Conservation (phyloP, 2,888 invertebrate genomes). For the Ormyrus pomaceus region DNA sequence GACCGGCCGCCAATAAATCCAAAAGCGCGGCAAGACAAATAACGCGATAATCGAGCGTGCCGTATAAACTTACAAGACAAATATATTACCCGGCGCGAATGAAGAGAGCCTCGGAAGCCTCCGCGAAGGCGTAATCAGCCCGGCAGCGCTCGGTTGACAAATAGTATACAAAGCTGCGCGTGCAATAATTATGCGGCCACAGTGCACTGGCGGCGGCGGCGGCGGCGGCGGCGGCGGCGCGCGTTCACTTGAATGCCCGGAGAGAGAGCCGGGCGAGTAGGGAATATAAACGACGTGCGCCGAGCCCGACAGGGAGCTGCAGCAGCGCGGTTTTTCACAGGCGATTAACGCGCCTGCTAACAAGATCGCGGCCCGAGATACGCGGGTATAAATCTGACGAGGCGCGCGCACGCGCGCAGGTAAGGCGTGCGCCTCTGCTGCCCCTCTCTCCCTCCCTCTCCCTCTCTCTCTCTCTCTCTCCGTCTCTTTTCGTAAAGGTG, state of each 20-base stretch:
- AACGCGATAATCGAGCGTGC: not conserved
- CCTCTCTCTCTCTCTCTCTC: not conserved
- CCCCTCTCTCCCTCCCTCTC: not conserved
- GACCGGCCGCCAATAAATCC: not conserved
- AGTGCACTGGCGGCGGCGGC: too few species aligned
- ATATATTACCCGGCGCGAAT: not conserved
- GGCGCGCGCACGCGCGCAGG: constrained; percentile 7
- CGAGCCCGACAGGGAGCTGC: not conserved
- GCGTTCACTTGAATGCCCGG: too few species aligned
- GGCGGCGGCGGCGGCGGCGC: too few species aligned
- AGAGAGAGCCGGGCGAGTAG: not conserved
- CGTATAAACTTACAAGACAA: not conserved
- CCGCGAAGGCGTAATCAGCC: not conserved
- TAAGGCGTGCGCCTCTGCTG: constrained; percentile 28
- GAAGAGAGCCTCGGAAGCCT: not conserved
- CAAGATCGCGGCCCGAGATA: constrained; percentile 60
- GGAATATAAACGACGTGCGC: constrained; percentile 36
- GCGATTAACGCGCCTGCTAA: constrained; percentile 66
- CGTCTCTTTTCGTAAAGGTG: too few species aligned
- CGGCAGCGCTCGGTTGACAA: constrained; percentile 20
- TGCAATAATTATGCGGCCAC: constrained; percentile 18
- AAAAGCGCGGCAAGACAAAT: not conserved
- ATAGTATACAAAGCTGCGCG: constrained; percentile 25
- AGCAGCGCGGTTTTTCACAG: constrained; percentile 59
- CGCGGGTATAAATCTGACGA: constrained; percentile 58